These are phyloP conservation scores for Telmatochromis sp. DNA, from an alignment of 2,113 vertebrate genomes.

Conservation along the genomic window DNA sequence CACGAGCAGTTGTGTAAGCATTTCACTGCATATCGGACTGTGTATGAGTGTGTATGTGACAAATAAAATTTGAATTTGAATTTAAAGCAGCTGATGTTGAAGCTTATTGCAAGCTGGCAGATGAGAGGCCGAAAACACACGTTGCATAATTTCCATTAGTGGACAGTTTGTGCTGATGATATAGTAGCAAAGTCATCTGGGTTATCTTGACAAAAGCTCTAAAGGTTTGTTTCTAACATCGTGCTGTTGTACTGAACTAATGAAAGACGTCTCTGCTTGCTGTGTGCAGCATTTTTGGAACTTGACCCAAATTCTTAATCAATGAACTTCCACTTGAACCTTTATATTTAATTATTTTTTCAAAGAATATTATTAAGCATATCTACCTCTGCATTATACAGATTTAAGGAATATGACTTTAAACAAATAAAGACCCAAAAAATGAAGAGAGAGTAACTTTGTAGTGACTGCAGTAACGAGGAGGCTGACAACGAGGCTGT, in stretches of 20 bases:
- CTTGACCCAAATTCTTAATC: not conserved
- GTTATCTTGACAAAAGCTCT: not conserved
- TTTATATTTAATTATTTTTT: not conserved
- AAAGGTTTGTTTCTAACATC: not conserved
- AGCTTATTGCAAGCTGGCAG: not conserved
- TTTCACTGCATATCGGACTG: no score
- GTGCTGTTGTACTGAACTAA: no score
- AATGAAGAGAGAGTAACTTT: not conserved
- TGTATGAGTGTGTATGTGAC: no score
- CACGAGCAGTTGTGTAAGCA: rapidly evolving
- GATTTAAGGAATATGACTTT: not conserved
- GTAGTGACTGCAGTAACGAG: not conserved
- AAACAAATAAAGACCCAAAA: not conserved
- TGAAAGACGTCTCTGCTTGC: not conserved
- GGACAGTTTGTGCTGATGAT: not conserved
- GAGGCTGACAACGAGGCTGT: constrained; percentile 33
- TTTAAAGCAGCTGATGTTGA: not conserved
- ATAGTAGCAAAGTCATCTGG: not conserved
- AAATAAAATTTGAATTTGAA: no score
- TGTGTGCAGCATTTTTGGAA: not conserved
- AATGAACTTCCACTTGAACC: not conserved
- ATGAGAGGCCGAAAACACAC: not conserved
- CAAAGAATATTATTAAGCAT: not conserved
- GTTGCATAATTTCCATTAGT: not conserved
- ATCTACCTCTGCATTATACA: not conserved